Evolutionary conservation across 2,888 invertebrate genomes (phyloP), one percentile per base, ranked within the genome.

Genomic region (Sarcophaga variegata): DNA sequence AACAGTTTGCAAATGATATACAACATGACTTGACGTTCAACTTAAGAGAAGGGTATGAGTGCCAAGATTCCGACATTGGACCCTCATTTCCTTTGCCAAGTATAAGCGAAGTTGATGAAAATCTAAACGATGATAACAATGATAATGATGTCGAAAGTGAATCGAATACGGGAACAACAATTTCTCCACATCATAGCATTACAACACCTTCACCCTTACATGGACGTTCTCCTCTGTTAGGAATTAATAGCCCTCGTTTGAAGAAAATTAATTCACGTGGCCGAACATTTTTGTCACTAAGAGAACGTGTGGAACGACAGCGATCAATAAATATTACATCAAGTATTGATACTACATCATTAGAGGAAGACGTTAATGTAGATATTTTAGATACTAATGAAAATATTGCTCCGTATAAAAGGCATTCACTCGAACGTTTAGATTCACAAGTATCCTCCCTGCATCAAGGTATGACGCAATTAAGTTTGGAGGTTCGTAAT

Each of bases 1-100:
- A 98, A 91, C 97, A 98, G 93, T 99, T 99, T 93, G 96, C 97
- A 72, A 96, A 98, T 90, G 99, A 99, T 92, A 98, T 99, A 90
- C 97, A 98, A 90, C 98, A 98, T 92, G 99, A 99, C 93, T 95
- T 99, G 81, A 98, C 99, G 0, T 98, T 97, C 94, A 99, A 99
- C 93, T 95, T 99, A 75, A 95, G 98, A 70, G 98, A 98, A 92
- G 98, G 98, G 5, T 98, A 98, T 92, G 98, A 98, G 92, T 97
- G 97, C 17, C 98, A 97, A 94, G 93, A 93, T 59, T 92, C 93
- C 4, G 93, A 93, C 83, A 93, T 93, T 83, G 93, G 93, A 0
- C 93, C 93, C 0, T 90, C 93, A 4, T 91, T 93, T 71, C 97
- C 97, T 2, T 94, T 98, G 88, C 98, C 98, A 3, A 98, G 98